phyloP scores from a whole-genome alignment of 2,797 vertebrate species.

The Crotalus adamanteus region DNA sequence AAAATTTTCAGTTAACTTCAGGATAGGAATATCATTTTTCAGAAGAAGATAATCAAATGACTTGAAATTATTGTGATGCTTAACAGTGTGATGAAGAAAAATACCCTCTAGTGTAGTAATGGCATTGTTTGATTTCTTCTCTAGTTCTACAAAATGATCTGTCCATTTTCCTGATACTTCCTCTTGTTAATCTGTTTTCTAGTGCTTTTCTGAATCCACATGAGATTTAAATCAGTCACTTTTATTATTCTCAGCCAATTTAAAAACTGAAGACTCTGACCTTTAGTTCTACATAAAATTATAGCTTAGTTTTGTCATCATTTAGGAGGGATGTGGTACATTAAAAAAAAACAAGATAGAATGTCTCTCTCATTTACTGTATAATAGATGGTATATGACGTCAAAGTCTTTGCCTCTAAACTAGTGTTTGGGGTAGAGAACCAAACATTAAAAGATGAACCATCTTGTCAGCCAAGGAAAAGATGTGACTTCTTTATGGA shows the following conservation, averaged over 20 bases:
- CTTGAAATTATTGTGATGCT: slow-evolving; percentile 19
- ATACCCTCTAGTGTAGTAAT: slow-evolving; percentile 3
- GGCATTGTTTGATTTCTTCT: slow-evolving; percentile 4
- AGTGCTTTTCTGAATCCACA: slow-evolving; percentile 1
- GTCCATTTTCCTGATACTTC: slow-evolving; percentile 2
- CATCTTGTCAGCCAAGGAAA: not conserved
- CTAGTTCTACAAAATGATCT: slow-evolving; percentile 16
- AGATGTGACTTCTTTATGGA: not conserved
- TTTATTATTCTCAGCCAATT: not conserved
- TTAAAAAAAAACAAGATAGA: not conserved
- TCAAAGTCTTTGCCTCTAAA: not conserved
- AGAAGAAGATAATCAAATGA: slow-evolving; percentile 1
- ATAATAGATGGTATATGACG: not conserved
- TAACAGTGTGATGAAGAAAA: not conserved
- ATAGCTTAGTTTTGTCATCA: not conserved
- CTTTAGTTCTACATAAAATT: not conserved
- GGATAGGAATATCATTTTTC: slow-evolving; percentile 9
- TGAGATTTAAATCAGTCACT: not conserved
- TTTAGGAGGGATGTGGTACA: not conserved
- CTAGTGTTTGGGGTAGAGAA: not conserved
- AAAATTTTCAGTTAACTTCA: slow-evolving; percentile 3
- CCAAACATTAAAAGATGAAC: not conserved
- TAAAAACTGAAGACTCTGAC: not conserved
- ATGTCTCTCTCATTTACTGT: not conserved
- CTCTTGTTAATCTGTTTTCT: not conserved